Evolutionary conservation across 2,797 vertebrate genomes (phyloP).

Genomic region (Craterocephalus amniculus): DNA sequence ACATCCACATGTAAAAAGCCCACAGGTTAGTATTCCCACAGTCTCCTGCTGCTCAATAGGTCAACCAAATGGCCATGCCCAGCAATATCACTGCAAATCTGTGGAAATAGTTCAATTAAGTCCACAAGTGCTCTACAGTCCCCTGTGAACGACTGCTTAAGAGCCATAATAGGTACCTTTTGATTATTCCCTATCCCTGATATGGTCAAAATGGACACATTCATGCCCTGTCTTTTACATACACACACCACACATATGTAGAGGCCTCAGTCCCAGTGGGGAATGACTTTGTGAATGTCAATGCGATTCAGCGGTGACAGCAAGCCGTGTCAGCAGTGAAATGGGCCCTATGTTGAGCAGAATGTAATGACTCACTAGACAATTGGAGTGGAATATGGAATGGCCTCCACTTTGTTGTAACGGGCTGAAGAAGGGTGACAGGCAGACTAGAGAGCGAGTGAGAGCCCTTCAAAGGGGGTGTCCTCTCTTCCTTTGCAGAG

Average conservation of each 20-base stretch:
- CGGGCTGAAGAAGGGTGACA: conserved; percentile 63
- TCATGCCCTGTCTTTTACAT: conserved; percentile 10
- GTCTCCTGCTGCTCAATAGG: conserved; percentile 64
- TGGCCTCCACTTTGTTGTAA: conserved; percentile 69
- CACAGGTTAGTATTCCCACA: conserved; percentile 73
- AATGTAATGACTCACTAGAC: conserved; percentile 74
- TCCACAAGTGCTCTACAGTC: conserved; percentile 42
- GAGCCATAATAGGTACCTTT: conserved; percentile 35
- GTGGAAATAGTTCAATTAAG: conserved; percentile 62
- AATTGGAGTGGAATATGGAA: conserved; percentile 67
- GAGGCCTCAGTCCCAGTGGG: conserved; percentile 51
- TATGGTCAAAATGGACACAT: conserved; percentile 44
- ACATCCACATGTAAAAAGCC: conserved; percentile 67
- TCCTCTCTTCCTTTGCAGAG: conserved; percentile 18
- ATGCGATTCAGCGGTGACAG: conserved; percentile 69
- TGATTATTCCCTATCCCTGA: conserved; percentile 9
- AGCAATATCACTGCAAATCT: conserved; percentile 50
- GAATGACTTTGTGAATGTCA: conserved; percentile 75
- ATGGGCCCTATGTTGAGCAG: conserved; percentile 64
- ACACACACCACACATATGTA: conserved; percentile 10
- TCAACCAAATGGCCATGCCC: conserved; percentile 56
- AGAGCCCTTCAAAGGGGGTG: conserved; percentile 45
- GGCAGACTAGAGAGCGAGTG: conserved; percentile 17
- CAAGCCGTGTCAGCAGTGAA: conserved; percentile 67
- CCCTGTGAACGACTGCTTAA: conserved; percentile 45